phyloP scores from a whole-genome alignment of 2,113 vertebrate species.

The Parus major region DNA sequence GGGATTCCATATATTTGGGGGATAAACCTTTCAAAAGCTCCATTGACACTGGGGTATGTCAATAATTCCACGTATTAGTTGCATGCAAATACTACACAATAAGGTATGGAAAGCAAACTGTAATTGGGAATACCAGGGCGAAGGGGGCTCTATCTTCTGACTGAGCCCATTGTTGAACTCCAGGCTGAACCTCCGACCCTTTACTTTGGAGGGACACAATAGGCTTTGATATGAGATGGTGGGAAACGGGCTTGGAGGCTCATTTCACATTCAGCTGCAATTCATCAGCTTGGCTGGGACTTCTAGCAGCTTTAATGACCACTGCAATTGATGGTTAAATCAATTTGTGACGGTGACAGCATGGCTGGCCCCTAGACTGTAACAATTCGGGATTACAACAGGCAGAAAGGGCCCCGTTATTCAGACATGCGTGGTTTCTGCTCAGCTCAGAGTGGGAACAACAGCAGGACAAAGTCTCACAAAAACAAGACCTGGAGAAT shows the following conservation, averaged over 20 bases:
- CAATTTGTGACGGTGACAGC: constrained; percentile 94
- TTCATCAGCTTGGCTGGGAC: constrained; percentile 83
- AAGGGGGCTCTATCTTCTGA: constrained; percentile 79
- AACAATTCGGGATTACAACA: constrained; percentile 89
- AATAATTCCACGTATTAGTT: constrained; percentile 81
- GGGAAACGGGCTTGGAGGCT: constrained; percentile 86
- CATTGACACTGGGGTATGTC: constrained; percentile 79
- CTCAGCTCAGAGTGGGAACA: constrained; percentile 69
- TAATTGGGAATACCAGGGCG: constrained; percentile 76
- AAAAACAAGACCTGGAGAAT: constrained; percentile 71
- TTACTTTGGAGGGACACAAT: constrained; percentile 90
- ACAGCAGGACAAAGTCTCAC: constrained; percentile 75
- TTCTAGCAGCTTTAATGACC: constrained; percentile 85
- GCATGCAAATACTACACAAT: constrained; percentile 81
- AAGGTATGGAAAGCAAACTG: constrained; percentile 79
- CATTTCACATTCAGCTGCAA: constrained; percentile 87
- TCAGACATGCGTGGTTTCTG: constrained; percentile 77
- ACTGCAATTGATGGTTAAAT: constrained; percentile 93
- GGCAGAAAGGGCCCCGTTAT: constrained; percentile 79
- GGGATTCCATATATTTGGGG: constrained; percentile 77
- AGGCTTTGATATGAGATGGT: constrained; percentile 92
- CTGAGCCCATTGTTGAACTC: constrained; percentile 84
- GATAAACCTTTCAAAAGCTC: constrained; percentile 71
- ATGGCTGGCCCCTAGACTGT: constrained; percentile 86
- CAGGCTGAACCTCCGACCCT: constrained; percentile 86